Evolutionary conservation across 2,113 vertebrate genomes (phyloP), one percentile per base, ranked within the genome.

Genomic region (Piprites chloris): DNA sequence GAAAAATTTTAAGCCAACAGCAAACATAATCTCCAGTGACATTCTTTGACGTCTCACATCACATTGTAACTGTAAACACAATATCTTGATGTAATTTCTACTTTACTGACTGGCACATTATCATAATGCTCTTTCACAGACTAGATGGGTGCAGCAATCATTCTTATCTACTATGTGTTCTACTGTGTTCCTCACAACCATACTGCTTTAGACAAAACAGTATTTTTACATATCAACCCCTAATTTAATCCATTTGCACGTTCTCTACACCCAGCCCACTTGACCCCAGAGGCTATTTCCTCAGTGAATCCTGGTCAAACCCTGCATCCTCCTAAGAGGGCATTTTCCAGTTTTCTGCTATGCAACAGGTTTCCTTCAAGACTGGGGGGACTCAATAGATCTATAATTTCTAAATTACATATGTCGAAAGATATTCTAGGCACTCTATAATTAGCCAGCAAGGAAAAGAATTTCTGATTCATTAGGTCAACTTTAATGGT

Each of bases 401-500:
- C 90, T 15, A 11, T 92, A 96, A 95, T 97, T 97, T 96, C 84
- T 96, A 95, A 97, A 95, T 96, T 95, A 95, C 95, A 94, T 96
- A 90, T 96, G 96, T 97, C 8, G 0, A 95, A 97, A 96, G 93
- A 96, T 94, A 96, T 96, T 93, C 86, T 56, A 90, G 94, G 92
- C 89, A 90, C 94, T 96, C 91, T 91, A 87, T 96, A 98, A 97
- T 96, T 95, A 97, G 93, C 88, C 86, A 92, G 93, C 71, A 93
- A 97, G 95, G 87, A 96, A 97, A 98, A 97, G 96, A 95, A 97
- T 97, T 97, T 96, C 96, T 93, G 95, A 97, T 97, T 97, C 96
- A 97, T 98, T 97, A 97, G 94, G 96, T 97, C 96, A 96, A 61
- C 95, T 96, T 96, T 96, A 96, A 97, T 96, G 96, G 97, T 97